Percentiles rank a stretch among this genome's conserved stretches.
phyloP scores from a whole-genome alignment of 2,888 invertebrate genomes.

The Andrena marginata region DNA sequence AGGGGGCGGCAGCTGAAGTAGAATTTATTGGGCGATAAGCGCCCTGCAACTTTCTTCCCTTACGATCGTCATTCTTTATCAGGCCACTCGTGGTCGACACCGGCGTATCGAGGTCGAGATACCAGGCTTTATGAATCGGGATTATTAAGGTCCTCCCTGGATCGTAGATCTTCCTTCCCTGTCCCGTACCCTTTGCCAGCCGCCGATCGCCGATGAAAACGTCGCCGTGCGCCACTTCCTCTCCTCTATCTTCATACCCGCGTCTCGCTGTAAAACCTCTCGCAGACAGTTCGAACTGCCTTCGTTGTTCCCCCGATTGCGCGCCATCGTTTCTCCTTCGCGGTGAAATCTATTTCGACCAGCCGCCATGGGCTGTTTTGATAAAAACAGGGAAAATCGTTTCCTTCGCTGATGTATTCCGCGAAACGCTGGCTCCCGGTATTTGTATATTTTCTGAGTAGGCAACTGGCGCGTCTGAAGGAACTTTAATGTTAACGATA shows the following conservation, averaged over 20 bases:
- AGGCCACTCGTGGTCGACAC: slow-evolving; percentile 71
- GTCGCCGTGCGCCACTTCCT: slow-evolving; percentile 44
- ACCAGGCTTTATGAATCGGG: slow-evolving; percentile 74
- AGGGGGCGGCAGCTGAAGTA: slow-evolving; percentile 74
- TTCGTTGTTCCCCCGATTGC: slow-evolving; percentile 3
- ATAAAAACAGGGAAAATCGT: not conserved
- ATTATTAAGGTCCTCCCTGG: slow-evolving; percentile 72
- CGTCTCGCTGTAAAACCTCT: slow-evolving; percentile 9
- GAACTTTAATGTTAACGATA: too few species aligned
- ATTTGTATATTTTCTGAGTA: not conserved
- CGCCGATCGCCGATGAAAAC: slow-evolving; percentile 59
- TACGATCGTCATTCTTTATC: slow-evolving; percentile 81
- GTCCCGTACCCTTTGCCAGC: slow-evolving; percentile 30
- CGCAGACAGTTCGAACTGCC: slow-evolving; percentile 25
- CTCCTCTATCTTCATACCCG: slow-evolving; percentile 55
- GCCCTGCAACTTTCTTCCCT: slow-evolving; percentile 78
- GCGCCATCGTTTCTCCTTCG: not conserved
- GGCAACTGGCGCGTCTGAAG: too few species aligned
- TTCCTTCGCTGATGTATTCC: not conserved
- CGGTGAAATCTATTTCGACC: not conserved
- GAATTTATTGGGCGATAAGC: slow-evolving; percentile 82
- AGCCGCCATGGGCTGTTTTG: not conserved
- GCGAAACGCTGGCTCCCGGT: not conserved
- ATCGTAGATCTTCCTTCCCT: slow-evolving; percentile 69
- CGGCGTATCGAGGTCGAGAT: slow-evolving; percentile 68